Conservation (phyloP, 2,797 vertebrate species). For the Caiman crocodilus region DNA sequence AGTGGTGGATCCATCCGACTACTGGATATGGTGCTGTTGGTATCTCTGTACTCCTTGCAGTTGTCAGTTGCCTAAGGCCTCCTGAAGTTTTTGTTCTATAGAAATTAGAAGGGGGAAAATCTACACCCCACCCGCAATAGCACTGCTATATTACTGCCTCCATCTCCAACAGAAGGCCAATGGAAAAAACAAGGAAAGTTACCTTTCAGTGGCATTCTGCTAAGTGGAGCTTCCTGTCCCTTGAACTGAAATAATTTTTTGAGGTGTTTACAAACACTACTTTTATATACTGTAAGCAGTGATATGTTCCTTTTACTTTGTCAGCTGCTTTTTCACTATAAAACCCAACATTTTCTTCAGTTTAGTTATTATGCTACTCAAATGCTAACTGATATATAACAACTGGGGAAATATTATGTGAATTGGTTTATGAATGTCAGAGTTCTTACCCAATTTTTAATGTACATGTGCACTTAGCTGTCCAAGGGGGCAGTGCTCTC, state of each 20-base stretch:
- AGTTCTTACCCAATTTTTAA: not conserved
- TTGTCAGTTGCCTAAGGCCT: rapidly evolving
- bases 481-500: not conserved
- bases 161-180: not conserved
- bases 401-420: not conserved
- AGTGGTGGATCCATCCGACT: not conserved
- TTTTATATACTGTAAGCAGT: not conserved
- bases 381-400: rapidly evolving
- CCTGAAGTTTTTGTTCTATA: not conserved
- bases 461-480: rapidly evolving
- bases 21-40: conserved; percentile 47
- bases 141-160: not conserved
- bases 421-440: not conserved
- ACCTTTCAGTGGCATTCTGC: not conserved
- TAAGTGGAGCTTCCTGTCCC: not conserved
- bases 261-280: not conserved
- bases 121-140: not conserved
- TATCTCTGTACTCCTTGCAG: not conserved
- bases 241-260: not conserved
- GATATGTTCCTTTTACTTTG: not conserved
- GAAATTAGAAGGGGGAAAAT: not conserved
- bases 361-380: not conserved
- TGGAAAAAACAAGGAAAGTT: not conserved
- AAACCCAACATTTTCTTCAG: not conserved
- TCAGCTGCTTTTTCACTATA: not conserved